phyloP scores from a whole-genome alignment of 2,888 invertebrate genomes.

The Acrobasis repandana region DNA sequence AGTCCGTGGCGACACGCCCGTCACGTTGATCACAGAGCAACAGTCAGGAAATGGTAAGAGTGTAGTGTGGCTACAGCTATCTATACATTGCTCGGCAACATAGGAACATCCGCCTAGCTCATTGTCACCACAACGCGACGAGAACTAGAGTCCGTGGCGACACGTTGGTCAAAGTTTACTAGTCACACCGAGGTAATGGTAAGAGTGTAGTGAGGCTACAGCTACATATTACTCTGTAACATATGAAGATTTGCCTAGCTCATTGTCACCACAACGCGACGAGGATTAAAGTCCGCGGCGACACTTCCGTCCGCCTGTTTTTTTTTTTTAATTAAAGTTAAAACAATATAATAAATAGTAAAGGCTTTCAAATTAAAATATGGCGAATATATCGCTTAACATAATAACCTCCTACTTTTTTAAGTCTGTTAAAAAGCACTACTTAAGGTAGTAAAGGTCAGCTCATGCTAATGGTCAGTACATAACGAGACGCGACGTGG shows the following conservation, averaged over 20 bases:
- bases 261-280: slow-evolving; percentile 35
- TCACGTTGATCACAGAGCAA: slow-evolving; percentile 45
- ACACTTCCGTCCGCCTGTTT: slow-evolving; percentile 50
- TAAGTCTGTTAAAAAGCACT: too few relatives aligned
- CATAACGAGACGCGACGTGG: too few relatives aligned
- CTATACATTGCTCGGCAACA: too few relatives aligned
- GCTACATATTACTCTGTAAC: too few relatives aligned
- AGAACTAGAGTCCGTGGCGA: slow-evolving; percentile 51
- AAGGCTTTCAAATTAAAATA: too few relatives aligned
- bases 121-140: slow-evolving; percentile 35
- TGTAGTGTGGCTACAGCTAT: background rate
- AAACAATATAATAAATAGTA: too few relatives aligned
- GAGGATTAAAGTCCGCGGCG: slow-evolving; percentile 48
- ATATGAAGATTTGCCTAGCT: background rate
- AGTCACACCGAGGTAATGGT: slow-evolving; percentile 42
- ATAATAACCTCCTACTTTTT: too few relatives aligned
- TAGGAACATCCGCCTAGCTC: background rate
- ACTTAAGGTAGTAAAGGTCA: too few relatives aligned
- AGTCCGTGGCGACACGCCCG: slow-evolving; percentile 55
- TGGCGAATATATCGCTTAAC: too few relatives aligned
- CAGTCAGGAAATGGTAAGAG: slow-evolving; percentile 40
- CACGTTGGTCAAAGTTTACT: slow-evolving; percentile 44
- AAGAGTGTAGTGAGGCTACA: background rate
- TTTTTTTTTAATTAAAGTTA: too few relatives aligned
- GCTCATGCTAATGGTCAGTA: too few relatives aligned